Percentiles rank a stretch among this genome's conserved stretches.
phyloP scores from a whole-genome alignment of 2,888 invertebrate genomes.

The Cheilosia impressa region DNA sequence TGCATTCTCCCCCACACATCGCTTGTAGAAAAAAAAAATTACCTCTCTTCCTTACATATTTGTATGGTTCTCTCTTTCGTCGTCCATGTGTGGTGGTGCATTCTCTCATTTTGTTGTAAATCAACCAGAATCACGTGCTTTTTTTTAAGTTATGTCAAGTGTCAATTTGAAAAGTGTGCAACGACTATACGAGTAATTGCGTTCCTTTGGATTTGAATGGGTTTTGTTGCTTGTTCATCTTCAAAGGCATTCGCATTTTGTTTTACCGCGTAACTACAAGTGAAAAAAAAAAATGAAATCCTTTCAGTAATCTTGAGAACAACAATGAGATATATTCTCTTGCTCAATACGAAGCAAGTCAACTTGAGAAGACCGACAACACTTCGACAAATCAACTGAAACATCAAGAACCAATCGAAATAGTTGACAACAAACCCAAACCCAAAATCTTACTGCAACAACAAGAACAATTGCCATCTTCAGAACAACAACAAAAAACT shows the following conservation, averaged over 20 bases:
- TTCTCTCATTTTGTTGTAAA: slow-evolving; percentile 70
- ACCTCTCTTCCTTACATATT: slow-evolving; percentile 8
- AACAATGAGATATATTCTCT: slow-evolving; percentile 84
- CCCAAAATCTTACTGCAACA: slow-evolving; percentile 38
- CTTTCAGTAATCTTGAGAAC: slow-evolving; percentile 84
- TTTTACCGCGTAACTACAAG: slow-evolving; percentile 18
- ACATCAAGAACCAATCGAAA: slow-evolving; percentile 55
- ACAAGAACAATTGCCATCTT: slow-evolving; percentile 20
- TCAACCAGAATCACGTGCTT: slow-evolving; percentile 72
- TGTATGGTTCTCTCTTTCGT: slow-evolving; percentile 3
- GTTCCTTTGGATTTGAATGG: slow-evolving; percentile 67
- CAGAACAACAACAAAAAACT: slow-evolving; percentile 22
- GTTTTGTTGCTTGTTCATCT: slow-evolving; percentile 43
- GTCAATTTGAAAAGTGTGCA: slow-evolving; percentile 72
- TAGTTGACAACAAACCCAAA: slow-evolving; percentile 75
- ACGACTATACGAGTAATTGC: slow-evolving; percentile 25
- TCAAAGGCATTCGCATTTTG: slow-evolving; percentile 38
- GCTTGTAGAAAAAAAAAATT: neutral
- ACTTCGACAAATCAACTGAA: slow-evolving; percentile 59
- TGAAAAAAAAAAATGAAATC: slow-evolving; percentile 71
- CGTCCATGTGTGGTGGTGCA: slow-evolving; percentile 52
- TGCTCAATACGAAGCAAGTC: slow-evolving; percentile 83
- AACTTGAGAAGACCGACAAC: slow-evolving; percentile 77
- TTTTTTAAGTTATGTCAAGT: slow-evolving; percentile 48
- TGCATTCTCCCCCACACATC: slow-evolving; percentile 28